Base-by-base conservation (phyloP, 2,797 vertebrate genomes). In the Notamacropus eugenii region DNA sequence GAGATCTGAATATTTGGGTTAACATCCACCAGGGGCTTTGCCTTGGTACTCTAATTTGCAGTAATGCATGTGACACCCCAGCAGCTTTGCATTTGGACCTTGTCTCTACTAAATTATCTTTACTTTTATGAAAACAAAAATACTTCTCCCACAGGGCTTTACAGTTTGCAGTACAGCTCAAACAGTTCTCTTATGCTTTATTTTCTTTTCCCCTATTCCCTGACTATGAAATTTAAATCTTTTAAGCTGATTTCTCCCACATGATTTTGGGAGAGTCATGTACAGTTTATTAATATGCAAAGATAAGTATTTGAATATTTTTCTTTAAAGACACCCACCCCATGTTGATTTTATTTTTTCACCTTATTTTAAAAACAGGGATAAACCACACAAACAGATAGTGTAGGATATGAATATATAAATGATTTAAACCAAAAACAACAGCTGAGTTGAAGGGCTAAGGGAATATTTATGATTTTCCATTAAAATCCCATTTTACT, bases 71-170 rank as follows among this genome's bases (percentile, higher is more conserved):
- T 46, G 9, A 2, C 1, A 46, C 2, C 74, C 46, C 40, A 87
- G 74, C 74, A 87, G 24, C 40, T 87, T 87, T 87, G 40, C 40
- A 40, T 87, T 40, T 87, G 74, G 74, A 87, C 74, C 40, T 87
- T 27, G 13, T 87, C 40, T 5, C 52, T 93, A 97, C 95, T 55
- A 82, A 96, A 56, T 4, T 6, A 0, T 52, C 3, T 91, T 97
- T 97, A 95, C 31, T 93, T 97, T 98, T 95, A 74, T 97, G 58
- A 94, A 93, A 91, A 87, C 74, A 46, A 87, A 82, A 46, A 87
- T 46, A 46, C 74, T 82, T 82, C 22, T 46, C n/a, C n/a, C 74
- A 82, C 22, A 82, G 24, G 74, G 19, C 74, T 82, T 74, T 46
- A 82, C 40, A 87, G 40, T 87, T 87, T 87, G 74, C 40, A 27